phyloP scores from a whole-genome alignment of 2,888 invertebrate species.

The Sminthurides aquaticus region DNA sequence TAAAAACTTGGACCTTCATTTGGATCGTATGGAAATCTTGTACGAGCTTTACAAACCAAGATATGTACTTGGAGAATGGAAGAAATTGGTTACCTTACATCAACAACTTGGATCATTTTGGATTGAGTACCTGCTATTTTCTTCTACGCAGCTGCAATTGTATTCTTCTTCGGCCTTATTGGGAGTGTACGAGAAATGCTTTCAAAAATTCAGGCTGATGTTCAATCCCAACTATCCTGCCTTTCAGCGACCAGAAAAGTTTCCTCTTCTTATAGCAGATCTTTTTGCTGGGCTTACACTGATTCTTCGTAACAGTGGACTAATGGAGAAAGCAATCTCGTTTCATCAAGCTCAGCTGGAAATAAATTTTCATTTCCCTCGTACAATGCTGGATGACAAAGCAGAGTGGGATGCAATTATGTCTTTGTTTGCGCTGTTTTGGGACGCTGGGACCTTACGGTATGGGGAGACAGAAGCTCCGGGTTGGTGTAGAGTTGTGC shows the following conservation, averaged over 20 bases:
- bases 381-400: slow-evolving; percentile 9
- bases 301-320: slow-evolving; percentile 32
- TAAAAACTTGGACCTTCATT: slow-evolving; percentile 30
- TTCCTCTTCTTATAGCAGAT: slow-evolving; percentile 33
- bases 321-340: slow-evolving; percentile 31
- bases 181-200: slow-evolving; percentile 30
- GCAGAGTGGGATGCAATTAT: slow-evolving; percentile 25
- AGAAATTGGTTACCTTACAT: slow-evolving; percentile 31
- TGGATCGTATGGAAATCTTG: slow-evolving; percentile 31
- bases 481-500: slow-evolving; percentile 30
- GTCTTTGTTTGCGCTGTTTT: slow-evolving; percentile 33
- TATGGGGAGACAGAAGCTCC: slow-evolving; percentile 34
- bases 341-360: slow-evolving; percentile 41
- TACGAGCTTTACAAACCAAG: slow-evolving; percentile 33
- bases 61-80: slow-evolving; percentile 37
- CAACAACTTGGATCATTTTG: slow-evolving; percentile 36
- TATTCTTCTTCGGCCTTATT: slow-evolving; percentile 23
- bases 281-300: slow-evolving; percentile 29
- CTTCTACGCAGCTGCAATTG: slow-evolving; percentile 33
- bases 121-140: slow-evolving; percentile 36
- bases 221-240: slow-evolving; percentile 33
- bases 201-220: slow-evolving; percentile 38
- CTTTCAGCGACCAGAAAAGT: slow-evolving; percentile 39
- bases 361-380: slow-evolving; percentile 34
- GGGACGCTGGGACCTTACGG: slow-evolving; percentile 34